A percentile compares a stretch with the other conserved stretches of the same genome.
Evolutionary conservation across 2,888 invertebrate genomes (phyloP).

Genomic region (Drosophila mulleri): DNA sequence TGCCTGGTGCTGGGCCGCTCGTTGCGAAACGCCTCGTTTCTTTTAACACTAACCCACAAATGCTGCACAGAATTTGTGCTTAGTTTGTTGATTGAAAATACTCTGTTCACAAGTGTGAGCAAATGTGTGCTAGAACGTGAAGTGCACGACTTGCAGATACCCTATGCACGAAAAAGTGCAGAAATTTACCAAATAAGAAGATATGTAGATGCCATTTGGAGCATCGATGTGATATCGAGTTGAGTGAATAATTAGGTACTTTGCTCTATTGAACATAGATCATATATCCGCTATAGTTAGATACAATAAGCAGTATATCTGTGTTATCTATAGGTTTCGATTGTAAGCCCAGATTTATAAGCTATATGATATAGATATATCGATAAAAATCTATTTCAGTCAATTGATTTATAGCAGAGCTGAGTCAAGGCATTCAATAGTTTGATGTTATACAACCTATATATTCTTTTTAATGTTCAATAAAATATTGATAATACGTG

Average conservation of each 20-base stretch:
- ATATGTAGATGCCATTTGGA: not conserved
- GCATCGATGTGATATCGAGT: constrained; percentile 1
- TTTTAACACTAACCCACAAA: constrained; percentile 35
- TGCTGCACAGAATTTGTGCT: constrained; percentile 9
- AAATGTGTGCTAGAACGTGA: not conserved
- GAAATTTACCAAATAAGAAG: not conserved
- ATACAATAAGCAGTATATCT: not conserved
- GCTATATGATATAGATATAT: not conserved
- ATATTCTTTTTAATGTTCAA: not conserved
- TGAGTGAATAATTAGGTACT: not conserved
- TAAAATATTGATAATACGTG: not conserved
- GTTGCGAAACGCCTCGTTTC: constrained; percentile 39
- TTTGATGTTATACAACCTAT: no score
- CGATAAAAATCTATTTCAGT: not conserved
- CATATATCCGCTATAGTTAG: no score
- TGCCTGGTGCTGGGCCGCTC: constrained; percentile 62
- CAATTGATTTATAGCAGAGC: not conserved
- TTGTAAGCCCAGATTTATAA: not conserved
- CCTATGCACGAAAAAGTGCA: not conserved
- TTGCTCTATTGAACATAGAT: not conserved
- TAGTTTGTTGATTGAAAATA: not conserved
- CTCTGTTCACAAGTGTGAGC: constrained; percentile 2
- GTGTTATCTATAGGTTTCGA: not conserved
- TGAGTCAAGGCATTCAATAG: not conserved
- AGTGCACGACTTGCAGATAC: constrained; percentile 4